Conservation (phyloP, 2,888 invertebrate species). For the Drosophila algonquin region DNA sequence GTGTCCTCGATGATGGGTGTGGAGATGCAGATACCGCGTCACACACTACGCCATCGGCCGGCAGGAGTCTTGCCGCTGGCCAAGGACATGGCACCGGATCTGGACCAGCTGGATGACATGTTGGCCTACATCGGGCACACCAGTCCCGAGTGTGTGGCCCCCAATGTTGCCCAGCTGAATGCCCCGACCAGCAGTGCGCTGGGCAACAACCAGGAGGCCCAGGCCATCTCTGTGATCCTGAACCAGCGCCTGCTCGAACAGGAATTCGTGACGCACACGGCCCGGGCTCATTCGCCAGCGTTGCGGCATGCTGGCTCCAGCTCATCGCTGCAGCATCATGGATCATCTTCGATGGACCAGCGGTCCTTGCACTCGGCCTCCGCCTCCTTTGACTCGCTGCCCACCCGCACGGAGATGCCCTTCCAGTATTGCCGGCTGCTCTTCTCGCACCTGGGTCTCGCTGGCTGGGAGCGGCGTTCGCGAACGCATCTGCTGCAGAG, state of each 20-base stretch:
- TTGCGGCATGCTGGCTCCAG: slow-evolving; percentile 47
- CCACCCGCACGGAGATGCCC: slow-evolving; percentile 85
- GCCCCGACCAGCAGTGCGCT: slow-evolving; percentile 91
- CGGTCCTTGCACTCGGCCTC: slow-evolving; percentile 71
- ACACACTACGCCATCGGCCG: slow-evolving; percentile 89
- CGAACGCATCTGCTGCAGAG: slow-evolving; percentile 94
- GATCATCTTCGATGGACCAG: slow-evolving; percentile 59
- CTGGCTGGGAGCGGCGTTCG: slow-evolving; percentile 94
- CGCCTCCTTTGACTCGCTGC: slow-evolving; percentile 84
- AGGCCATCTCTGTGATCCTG: slow-evolving; percentile 92
- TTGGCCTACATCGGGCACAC: slow-evolving; percentile 95
- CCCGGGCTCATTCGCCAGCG: slow-evolving; percentile 48
- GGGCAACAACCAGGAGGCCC: slow-evolving; percentile 91
- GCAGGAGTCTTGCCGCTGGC: slow-evolving; percentile 91
- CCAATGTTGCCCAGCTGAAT: slow-evolving; percentile 89
- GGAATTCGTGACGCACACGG: slow-evolving; percentile 86
- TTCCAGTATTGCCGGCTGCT: slow-evolving; percentile 94
- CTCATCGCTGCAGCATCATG: slow-evolving; percentile 56
- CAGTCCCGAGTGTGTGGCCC: slow-evolving; percentile 93
- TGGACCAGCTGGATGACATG: slow-evolving; percentile 97
- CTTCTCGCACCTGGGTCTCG: slow-evolving; percentile 95
- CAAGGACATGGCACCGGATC: slow-evolving; percentile 92
- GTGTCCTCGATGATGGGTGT: slow-evolving; percentile 82
- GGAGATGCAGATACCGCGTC: slow-evolving; percentile 87
- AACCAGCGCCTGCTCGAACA: slow-evolving; percentile 93